Evolutionary conservation across 2,113 vertebrate genomes (phyloP), one percentile per base, ranked within the genome.

Genomic region (Osmerus mordax): DNA sequence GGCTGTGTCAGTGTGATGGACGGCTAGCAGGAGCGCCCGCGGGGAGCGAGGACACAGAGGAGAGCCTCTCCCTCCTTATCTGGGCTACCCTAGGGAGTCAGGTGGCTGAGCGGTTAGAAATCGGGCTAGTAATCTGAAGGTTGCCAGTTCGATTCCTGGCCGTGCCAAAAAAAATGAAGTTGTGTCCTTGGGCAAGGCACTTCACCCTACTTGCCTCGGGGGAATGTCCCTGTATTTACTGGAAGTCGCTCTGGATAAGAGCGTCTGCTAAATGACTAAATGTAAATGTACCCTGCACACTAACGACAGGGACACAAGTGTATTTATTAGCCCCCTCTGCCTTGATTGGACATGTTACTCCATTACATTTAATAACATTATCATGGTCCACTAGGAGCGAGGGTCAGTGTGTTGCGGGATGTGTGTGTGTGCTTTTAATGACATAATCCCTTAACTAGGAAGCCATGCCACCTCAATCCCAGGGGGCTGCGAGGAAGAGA

Each of bases 241-340:
- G 23, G 1, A 23, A 21, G 21, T 21, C 21, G 23, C 23, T 23
- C 23, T 23, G 23, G 23, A 23, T 23, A 23, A 23, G 23, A 23
- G 23, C 23, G 23, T 23, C 23, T 23, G 23, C 23, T 23, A 23
- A 23, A 23, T 23, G 23, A 23, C 23, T 23, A 23, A 23, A 23
- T 23, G 70, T 23, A 23, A 23, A 23, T 1, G 70, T 70, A 71
- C 81, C 79, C 83, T 70, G 65, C 76, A 78, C 80, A 69, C 77
- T 89, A 89, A 89, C 88, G 84, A 83, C 82, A 77, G 74, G 75
- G 72, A 73, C 61, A 47, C 77, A 67, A 61, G 75, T 81, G 91
- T 91, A 92, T 89, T 87, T 91, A 92, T 89, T 87, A 90, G 79
- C 74, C 81, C 70, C 55, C 71, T 73, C 67, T 1, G 73, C 77